Evolutionary conservation across 1,140 invertebrate species (phyloP).

Genomic region (Kradibia gibbosae): DNA sequence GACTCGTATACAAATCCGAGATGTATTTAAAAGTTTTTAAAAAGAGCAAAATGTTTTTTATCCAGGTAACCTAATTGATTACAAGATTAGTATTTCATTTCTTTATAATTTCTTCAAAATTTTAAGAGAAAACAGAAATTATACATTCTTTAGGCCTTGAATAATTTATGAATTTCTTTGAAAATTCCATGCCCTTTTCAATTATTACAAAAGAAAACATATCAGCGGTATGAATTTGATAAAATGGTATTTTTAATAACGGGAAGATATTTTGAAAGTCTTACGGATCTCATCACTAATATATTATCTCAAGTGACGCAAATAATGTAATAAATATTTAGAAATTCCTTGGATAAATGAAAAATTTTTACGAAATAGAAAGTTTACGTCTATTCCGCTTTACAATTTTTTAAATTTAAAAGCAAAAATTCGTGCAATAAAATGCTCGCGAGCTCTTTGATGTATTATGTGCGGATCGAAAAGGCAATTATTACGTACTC

Average conservation of each 20-base stretch:
- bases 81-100: not conserved
- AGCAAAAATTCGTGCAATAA: too few relatives aligned
- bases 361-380: not conserved
- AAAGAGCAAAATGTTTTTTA: not conserved
- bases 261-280: not conserved
- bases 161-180: not conserved
- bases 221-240: not conserved
- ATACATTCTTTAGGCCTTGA: not conserved
- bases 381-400: not conserved
- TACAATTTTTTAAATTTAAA: not conserved
- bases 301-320: not conserved
- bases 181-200: not conserved
- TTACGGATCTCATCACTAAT: not conserved
- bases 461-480: too few relatives aligned
- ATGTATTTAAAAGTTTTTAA: not conserved
- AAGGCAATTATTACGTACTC: not conserved
- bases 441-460: too few relatives aligned
- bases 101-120: not conserved
- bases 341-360: not conserved
- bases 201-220: not conserved
- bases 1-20: not conserved
- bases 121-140: not conserved
- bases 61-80: constrained; percentile 4
- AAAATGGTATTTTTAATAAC: not conserved
- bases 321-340: not conserved